Evolutionary conservation across 1,140 invertebrate genomes (phyloP).

Genomic region (Scaptodrosophila lebanonensis): DNA sequence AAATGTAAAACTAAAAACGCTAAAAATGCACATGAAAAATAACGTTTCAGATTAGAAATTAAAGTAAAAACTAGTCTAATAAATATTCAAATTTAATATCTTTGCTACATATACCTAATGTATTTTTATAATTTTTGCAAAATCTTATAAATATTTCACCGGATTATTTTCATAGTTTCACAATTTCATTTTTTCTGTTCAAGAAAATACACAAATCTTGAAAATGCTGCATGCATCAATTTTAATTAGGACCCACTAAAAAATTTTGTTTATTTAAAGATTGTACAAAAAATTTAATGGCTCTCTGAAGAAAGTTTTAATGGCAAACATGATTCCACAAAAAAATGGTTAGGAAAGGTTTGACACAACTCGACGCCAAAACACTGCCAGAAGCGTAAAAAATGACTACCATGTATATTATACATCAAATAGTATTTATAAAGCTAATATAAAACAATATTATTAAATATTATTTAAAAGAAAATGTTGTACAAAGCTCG

Average conservation of each 20-base stretch:
- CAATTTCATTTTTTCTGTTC: no score
- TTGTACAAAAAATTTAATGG: no score
- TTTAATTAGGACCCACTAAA: no score
- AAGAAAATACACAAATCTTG: no score
- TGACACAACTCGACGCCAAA: slow-evolving; percentile 77
- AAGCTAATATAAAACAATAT: slow-evolving; percentile 30
- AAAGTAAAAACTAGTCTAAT: slow-evolving; percentile 43
- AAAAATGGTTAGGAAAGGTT: slow-evolving; percentile 74
- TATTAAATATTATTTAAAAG: slow-evolving; percentile 2
- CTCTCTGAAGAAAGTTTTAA: no score
- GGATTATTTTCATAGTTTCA: no score
- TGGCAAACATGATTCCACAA: slow-evolving; percentile 54
- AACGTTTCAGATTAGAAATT: background rate
- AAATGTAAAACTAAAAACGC: slow-evolving; percentile 41
- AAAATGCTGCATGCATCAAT: no score
- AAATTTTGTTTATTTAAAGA: no score
- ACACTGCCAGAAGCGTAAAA: slow-evolving; percentile 68
- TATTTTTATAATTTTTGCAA: no score
- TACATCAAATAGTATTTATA: slow-evolving; percentile 53
- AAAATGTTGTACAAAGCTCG: no score
- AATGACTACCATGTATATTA: slow-evolving; percentile 48
- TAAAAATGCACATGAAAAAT: slow-evolving; percentile 27
- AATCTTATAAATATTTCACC: no score
- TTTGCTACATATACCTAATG: slow-evolving; percentile 65
- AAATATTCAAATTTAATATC: slow-evolving; percentile 53